Evolutionary conservation across 2,888 invertebrate genomes (phyloP).

Genomic region (Parelbella ahira): DNA sequence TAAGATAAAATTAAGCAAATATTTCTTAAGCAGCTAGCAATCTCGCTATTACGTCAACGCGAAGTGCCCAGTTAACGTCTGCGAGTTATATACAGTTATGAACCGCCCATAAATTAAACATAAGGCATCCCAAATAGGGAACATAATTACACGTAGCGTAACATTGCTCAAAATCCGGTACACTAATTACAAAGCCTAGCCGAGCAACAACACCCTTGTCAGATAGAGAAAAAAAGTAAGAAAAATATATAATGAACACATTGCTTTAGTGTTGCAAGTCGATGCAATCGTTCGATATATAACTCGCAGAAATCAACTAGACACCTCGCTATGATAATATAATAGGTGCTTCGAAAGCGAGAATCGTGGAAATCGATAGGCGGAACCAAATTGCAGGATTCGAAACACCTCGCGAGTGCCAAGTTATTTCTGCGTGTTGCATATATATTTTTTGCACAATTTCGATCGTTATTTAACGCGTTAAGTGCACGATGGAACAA

Average conservation of each 20-base stretch:
- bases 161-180: constrained; percentile 19
- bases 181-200: constrained; percentile 13
- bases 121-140: constrained; percentile 19
- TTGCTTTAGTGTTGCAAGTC: constrained; percentile 14
- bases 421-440: too few species aligned
- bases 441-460: constrained; percentile 17
- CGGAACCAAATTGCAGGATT: too few species aligned
- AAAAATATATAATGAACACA: constrained; percentile 8
- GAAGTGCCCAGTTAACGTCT: too few species aligned
- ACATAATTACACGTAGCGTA: constrained; percentile 18
- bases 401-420: too few species aligned
- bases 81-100: constrained; percentile 21
- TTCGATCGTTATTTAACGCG: constrained; percentile 25
- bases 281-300: neutral
- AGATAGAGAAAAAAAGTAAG: constrained; percentile 8
- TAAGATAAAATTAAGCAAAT: too few species aligned
- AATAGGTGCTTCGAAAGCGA: too few species aligned
- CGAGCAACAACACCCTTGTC: constrained; percentile 12
- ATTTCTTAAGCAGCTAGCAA: too few species aligned
- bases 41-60: too few species aligned
- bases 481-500: constrained; percentile 29
- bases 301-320: too few species aligned
- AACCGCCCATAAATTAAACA: constrained; percentile 20
- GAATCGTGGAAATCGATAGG: too few species aligned
- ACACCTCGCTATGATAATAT: too few species aligned